Evolutionary conservation across 2,113 vertebrate species (phyloP).

Genomic region (Crypturellus undulatus): DNA sequence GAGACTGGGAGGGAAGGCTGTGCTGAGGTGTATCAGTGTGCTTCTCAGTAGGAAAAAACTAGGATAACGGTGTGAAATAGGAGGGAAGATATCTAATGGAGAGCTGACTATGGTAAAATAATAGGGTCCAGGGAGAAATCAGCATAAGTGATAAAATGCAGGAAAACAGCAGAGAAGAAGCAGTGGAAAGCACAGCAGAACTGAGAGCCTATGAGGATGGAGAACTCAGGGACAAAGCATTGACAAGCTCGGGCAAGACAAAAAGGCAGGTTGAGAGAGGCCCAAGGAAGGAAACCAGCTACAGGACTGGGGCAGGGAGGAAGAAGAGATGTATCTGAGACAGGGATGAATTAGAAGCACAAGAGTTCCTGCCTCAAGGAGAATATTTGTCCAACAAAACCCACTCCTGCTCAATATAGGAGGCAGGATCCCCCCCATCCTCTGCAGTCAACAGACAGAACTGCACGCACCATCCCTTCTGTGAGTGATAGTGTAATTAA

Average conservation of each 20-base stretch:
- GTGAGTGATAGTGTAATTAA: conserved; percentile 59
- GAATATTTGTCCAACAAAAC: not conserved
- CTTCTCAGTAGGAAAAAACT: not conserved
- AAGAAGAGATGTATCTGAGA: not conserved
- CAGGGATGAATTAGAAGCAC: not conserved
- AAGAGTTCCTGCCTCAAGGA: not conserved
- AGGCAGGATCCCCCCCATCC: not conserved
- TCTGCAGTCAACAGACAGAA: conserved; percentile 28
- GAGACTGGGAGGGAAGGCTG: not conserved
- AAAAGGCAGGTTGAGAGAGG: not conserved
- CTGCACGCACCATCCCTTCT: conserved; percentile 15
- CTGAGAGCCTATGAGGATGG: not conserved
- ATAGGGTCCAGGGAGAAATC: not conserved
- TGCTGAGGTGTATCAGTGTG: not conserved
- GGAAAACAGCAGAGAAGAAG: not conserved
- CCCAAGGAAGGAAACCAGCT: not conserved
- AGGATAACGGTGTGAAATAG: not conserved
- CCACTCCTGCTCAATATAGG: not conserved
- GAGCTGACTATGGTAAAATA: not conserved
- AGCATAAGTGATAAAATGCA: not conserved
- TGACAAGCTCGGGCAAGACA: not conserved
- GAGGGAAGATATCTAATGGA: not conserved
- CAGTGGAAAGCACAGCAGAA: not conserved
- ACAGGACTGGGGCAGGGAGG: not conserved
- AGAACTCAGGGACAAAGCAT: not conserved